Percentiles rank a stretch among this genome's conserved stretches.
Conservation (phyloP, 2,113 vertebrate genomes). For the Eclectus roratus region DNA sequence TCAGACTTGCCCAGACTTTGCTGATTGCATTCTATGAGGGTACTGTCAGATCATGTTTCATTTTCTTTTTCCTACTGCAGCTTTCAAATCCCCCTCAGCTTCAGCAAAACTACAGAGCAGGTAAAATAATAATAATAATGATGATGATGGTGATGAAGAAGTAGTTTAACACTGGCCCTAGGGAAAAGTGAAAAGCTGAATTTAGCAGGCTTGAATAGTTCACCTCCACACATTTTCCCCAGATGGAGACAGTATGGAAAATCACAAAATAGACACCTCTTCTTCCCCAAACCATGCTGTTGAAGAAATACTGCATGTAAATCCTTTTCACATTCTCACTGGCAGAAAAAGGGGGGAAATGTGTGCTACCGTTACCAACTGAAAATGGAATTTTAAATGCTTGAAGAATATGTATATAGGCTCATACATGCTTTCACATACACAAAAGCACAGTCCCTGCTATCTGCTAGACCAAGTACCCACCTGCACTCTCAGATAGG, state of each 20-base stretch:
- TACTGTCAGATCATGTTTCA: not conserved
- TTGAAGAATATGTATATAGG: not conserved
- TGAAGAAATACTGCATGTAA: not conserved
- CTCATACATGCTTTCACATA: not conserved
- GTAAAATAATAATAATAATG: not conserved
- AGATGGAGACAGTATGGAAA: not conserved
- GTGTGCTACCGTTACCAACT: not conserved
- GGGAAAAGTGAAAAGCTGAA: not conserved
- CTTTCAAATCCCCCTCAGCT: not conserved
- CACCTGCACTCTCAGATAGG: not conserved
- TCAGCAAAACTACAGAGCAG: not conserved
- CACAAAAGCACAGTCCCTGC: not conserved
- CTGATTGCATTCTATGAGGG: not conserved
- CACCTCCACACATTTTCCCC: not conserved
- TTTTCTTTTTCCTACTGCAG: constrained; percentile 1
- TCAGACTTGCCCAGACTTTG: not conserved
- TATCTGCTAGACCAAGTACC: not conserved
- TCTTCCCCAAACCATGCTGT: not conserved
- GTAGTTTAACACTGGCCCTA: not conserved
- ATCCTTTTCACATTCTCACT: not conserved
- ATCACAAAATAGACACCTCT: not conserved
- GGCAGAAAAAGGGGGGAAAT: not conserved
- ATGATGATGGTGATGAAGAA: not conserved
- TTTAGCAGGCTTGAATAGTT: not conserved
- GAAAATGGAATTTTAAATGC: not conserved